phyloP scores from a whole-genome alignment of 2,888 invertebrate genomes.

The Netelia melanura region DNA sequence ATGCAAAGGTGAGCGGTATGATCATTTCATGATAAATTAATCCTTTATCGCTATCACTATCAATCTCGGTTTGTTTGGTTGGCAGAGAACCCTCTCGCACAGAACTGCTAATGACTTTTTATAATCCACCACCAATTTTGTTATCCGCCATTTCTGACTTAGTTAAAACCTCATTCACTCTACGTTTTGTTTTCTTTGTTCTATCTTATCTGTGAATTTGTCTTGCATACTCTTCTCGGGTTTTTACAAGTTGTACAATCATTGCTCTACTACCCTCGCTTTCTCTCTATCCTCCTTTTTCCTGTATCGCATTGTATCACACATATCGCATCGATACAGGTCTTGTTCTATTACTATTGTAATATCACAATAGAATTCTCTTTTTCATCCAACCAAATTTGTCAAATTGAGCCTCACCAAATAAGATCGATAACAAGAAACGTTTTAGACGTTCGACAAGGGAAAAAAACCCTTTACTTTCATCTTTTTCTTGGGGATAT shows the following conservation, averaged over 20 bases:
- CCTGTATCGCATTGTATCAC: too few relatives aligned
- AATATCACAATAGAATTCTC: conserved; percentile 64
- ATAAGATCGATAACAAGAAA: background rate
- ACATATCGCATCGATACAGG: too few relatives aligned
- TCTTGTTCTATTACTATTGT: conserved; percentile 43
- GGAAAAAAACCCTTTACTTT: background rate
- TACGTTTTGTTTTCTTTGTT: background rate
- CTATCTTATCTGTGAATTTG: too few relatives aligned
- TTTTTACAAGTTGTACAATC: too few relatives aligned
- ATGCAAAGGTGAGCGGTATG: conserved; percentile 1
- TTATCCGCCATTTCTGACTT: conserved; percentile 34
- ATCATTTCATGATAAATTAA: conserved; percentile 18
- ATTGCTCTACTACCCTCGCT: too few relatives aligned
- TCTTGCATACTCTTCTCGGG: too few relatives aligned
- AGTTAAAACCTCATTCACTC: conserved; percentile 14
- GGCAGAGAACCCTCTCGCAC: conserved; percentile 22
- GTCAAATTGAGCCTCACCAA: background rate
- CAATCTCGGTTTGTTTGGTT: background rate
- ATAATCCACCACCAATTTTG: conserved; percentile 15
- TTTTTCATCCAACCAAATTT: background rate
- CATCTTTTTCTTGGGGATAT: background rate
- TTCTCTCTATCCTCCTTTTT: too few relatives aligned
- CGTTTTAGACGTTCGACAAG: background rate
- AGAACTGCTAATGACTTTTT: conserved; percentile 53
- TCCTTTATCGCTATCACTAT: conserved; percentile 16